These are phyloP conservation scores for Eidolon helvum DNA, from an alignment of 2,113 vertebrate species.

Conservation along the genomic window DNA sequence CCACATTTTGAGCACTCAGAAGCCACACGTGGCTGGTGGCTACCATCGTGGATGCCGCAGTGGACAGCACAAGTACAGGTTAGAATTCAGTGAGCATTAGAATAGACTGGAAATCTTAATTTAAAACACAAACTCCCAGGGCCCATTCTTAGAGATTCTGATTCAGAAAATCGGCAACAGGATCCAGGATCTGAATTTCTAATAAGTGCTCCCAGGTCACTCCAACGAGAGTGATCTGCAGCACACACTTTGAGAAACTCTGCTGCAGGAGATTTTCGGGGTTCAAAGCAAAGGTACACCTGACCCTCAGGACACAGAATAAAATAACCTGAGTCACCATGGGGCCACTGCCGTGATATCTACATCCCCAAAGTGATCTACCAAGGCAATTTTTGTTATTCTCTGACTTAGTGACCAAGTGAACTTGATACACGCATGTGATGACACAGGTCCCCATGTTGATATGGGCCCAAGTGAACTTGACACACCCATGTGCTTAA, in stretches of 20 bases:
- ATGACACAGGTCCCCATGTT: not conserved
- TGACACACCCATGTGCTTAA: not conserved
- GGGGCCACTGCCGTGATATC: not conserved
- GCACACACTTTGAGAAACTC: not conserved
- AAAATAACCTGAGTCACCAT: not conserved
- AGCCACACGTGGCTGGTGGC: not conserved
- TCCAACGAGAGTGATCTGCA: not conserved
- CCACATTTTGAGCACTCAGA: not conserved
- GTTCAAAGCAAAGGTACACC: not conserved
- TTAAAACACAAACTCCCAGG: not conserved
- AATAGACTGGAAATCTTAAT: not conserved
- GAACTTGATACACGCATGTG: not conserved
- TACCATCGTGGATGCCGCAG: not conserved
- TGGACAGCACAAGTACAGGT: not conserved
- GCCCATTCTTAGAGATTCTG: not conserved
- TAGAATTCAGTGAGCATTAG: not conserved
- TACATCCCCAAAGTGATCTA: not conserved
- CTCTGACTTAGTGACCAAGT: not conserved
- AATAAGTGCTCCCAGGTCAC: not conserved
- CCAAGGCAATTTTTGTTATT: not conserved
- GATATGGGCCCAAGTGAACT: not conserved
- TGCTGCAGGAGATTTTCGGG: not conserved
- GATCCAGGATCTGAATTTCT: not conserved
- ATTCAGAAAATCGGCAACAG: not conserved
- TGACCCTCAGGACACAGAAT: not conserved